Percentiles rank a stretch among this genome's conserved stretches.
These are phyloP conservation scores for Patella ulyssiponensis DNA, from an alignment of 2,888 invertebrate species.

Conservation along the genomic window DNA sequence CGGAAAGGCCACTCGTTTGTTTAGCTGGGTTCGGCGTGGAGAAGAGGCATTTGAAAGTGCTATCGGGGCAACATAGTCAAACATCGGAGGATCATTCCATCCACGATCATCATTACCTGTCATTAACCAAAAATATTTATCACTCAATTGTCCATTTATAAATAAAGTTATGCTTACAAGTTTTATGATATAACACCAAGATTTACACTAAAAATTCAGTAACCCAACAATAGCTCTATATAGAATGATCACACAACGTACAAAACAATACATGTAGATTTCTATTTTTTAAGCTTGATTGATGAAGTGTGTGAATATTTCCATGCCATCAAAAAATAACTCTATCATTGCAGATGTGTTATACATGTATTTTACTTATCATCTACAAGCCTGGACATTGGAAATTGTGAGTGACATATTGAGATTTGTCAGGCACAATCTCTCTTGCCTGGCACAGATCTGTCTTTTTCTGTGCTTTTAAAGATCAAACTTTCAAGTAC, in stretches of 20 bases:
- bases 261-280: not conserved
- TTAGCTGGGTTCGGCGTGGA: slow-evolving; percentile 56
- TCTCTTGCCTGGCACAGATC: too few relatives aligned
- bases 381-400: too few relatives aligned
- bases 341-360: too few relatives aligned
- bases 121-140: slow-evolving; percentile 16
- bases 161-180: not conserved
- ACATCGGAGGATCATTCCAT: slow-evolving; percentile 72
- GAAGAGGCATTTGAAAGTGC: slow-evolving; percentile 36
- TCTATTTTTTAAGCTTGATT: not conserved
- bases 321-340: not conserved
- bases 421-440: too few relatives aligned
- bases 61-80: slow-evolving; percentile 53
- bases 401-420: too few relatives aligned
- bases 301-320: not conserved
- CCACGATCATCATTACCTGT: slow-evolving; percentile 67
- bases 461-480: too few relatives aligned
- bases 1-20: slow-evolving; percentile 67
- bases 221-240: not conserved
- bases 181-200: too few relatives aligned
- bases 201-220: not conserved
- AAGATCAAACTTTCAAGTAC: too few relatives aligned
- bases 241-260: not conserved
- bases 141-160: not conserved
- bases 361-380: too few relatives aligned